Conservation (phyloP, 1,140 invertebrate species). For the Macrotrachela quadricornifera region DNA sequence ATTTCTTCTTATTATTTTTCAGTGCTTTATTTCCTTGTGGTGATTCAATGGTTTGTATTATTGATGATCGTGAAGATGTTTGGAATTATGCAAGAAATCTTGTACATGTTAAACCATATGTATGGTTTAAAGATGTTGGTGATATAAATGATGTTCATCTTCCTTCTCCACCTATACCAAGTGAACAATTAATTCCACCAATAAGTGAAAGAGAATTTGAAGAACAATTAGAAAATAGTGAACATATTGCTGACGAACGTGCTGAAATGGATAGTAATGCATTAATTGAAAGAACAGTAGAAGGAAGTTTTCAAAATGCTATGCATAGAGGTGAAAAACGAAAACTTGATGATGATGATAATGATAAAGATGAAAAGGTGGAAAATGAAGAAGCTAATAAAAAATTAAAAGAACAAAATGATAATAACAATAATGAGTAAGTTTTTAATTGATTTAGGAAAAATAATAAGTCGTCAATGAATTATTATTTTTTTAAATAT, state of each 20-base stretch:
- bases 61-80: slow-evolving; percentile 94
- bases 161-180: background rate
- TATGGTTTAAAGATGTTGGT: slow-evolving; percentile 89
- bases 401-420: no score
- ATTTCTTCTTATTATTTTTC: slow-evolving; percentile 14
- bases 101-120: slow-evolving; percentile 88
- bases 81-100: slow-evolving; percentile 87
- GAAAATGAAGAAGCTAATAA: no score
- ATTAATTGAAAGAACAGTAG: background rate
- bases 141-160: slow-evolving; percentile 82
- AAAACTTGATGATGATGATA: no score
- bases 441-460: no score
- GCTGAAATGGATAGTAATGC: background rate
- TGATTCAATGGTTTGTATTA: slow-evolving; percentile 91
- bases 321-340: no score
- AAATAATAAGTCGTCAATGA: no score
- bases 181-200: background rate
- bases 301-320: no score
- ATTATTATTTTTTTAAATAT: no score
- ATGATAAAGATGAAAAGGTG: no score
- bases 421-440: no score
- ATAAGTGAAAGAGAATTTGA: background rate
- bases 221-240: background rate
- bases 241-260: background rate
- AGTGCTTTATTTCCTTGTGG: slow-evolving; percentile 91